Evolutionary conservation across 1,140 invertebrate genomes (phyloP), one percentile per base, ranked within the genome.

Genomic region (Pogonus chalceus): DNA sequence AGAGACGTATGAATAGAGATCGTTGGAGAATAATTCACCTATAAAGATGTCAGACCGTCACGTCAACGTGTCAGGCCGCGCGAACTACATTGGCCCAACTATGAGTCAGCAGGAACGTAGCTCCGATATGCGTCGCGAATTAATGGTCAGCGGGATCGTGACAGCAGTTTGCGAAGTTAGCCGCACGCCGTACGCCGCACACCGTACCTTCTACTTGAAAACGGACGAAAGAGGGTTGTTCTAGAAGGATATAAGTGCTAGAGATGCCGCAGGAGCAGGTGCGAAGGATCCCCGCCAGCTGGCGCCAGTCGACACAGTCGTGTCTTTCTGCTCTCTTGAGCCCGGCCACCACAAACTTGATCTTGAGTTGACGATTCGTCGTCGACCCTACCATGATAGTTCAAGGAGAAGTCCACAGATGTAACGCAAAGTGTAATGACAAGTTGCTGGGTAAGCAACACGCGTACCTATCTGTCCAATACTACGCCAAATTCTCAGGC

Each of bases 1-100:
- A 16, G 37, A 43, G 9, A 43, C 3, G 37, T 43, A 43, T 43
- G 37, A 43, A 43, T 43, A 43, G 37, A 43, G 37, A 43, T 43
- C 18, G 37, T 9, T 43, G 4, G 37, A 18, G 18, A 10, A 43
- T 43, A 43, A 43, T 43, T 43, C 37, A 43, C 37, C 37, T 43
- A 49, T 49, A 22, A 49, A 49, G 47, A 22, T 49, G 22, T 49
- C 47, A 12, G 3, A 49, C 3, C 20, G 39, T 20, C 39, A 35
- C 20, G 20, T 22, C 22, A 23, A 22, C 47, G 22, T 23, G 47
- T 21, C 47, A 23, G 31, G 31, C 14, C 14, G 16, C 47, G 7
- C 7, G 21, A 49, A 49, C 47, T 49, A 22, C 47, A 49, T 49
- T 49, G 20, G 22, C 22, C 47, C 20, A 49, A 49, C 47, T 49